These are phyloP conservation scores for Plagiodera versicolora DNA, from an alignment of 2,888 invertebrate species.

Conservation along the genomic window DNA sequence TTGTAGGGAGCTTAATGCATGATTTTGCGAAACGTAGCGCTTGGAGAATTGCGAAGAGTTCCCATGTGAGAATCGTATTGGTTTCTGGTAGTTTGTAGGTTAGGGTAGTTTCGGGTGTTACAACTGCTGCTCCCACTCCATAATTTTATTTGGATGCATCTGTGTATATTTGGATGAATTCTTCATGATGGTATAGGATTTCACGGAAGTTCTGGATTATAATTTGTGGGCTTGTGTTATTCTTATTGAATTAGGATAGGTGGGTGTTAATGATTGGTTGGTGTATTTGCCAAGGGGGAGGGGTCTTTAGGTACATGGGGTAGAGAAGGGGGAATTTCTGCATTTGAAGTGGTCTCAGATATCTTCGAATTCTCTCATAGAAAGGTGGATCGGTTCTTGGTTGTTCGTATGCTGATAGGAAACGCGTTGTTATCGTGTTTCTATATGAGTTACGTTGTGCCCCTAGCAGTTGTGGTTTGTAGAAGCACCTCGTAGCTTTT, in stretches of 20 bases:
- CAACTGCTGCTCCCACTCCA: background rate
- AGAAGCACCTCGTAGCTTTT: too few relatives aligned
- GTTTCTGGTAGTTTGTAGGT: too few relatives aligned
- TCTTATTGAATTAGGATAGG: too few relatives aligned
- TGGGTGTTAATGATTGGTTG: too few relatives aligned
- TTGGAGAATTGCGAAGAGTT: background rate
- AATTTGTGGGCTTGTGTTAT: too few relatives aligned
- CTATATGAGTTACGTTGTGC: too few relatives aligned
- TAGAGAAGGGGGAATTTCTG: background rate
- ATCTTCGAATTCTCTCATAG: slow-evolving; percentile 1
- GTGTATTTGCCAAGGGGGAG: too few relatives aligned
- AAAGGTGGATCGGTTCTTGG: slow-evolving; percentile 1
- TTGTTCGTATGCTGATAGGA: background rate
- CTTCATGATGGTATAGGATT: background rate
- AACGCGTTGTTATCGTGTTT: background rate
- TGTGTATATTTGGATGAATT: background rate
- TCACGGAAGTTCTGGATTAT: too few relatives aligned
- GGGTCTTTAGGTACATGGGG: background rate
- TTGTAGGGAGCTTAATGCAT: background rate
- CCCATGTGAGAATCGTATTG: background rate
- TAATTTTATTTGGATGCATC: background rate
- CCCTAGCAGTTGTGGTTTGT: too few relatives aligned
- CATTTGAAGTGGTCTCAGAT: background rate
- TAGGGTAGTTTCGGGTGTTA: too few relatives aligned
- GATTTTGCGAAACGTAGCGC: background rate